phyloP scores from a whole-genome alignment of 2,113 vertebrate species.

The Cichladusa arquata region DNA sequence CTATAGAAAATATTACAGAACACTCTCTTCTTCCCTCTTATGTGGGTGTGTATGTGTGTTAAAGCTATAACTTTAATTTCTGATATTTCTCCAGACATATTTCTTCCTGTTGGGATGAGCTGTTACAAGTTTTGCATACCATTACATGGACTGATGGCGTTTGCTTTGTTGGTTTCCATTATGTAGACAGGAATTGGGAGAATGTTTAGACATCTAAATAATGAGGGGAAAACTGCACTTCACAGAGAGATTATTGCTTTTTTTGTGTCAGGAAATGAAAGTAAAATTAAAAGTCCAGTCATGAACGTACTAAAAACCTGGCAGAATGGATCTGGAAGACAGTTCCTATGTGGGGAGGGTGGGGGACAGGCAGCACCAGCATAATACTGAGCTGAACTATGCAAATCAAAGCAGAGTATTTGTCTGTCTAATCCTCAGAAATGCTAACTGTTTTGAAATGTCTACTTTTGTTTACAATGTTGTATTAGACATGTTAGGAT shows the following conservation, averaged over 20 bases:
- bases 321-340: neutral
- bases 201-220: neutral
- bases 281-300: neutral
- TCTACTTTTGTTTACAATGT: neutral
- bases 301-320: neutral
- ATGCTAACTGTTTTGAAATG: neutral
- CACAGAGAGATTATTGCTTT: neutral
- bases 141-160: neutral
- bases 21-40: neutral
- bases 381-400: neutral
- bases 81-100: neutral
- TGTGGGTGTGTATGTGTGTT: neutral
- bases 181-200: neutral
- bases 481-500: neutral
- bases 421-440: neutral
- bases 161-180: neutral
- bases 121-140: neutral
- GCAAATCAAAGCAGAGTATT: neutral
- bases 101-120: neutral
- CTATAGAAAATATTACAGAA: neutral
- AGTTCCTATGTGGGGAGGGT: neutral
- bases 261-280: neutral
- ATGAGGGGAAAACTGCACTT: neutral
- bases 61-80: neutral
- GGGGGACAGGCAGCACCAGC: neutral